Conservation (phyloP, 2,113 vertebrate species). For the Myrmecophaga tridactyla region DNA sequence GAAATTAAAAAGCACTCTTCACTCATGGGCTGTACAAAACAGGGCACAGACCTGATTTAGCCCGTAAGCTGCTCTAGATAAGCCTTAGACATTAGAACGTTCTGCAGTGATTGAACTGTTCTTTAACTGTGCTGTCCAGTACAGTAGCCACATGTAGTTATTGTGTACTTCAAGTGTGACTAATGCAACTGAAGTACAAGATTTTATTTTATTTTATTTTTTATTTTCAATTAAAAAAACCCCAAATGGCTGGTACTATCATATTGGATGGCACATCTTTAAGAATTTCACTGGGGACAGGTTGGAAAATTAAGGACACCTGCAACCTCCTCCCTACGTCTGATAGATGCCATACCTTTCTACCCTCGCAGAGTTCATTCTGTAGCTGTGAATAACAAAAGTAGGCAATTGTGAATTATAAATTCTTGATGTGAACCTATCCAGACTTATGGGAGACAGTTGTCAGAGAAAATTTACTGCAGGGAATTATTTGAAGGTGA, state of each 20-base stretch:
- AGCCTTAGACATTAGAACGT: neutral
- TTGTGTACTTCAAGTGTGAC: neutral
- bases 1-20: neutral
- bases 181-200: neutral
- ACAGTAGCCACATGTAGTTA: neutral
- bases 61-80: neutral
- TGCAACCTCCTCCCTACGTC: no score
- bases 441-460: neutral
- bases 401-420: neutral
- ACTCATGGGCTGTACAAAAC: neutral
- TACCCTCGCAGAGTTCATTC: neutral
- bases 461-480: neutral
- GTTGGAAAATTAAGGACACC: neutral
- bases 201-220: neutral
- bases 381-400: neutral
- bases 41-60: neutral
- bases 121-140: neutral
- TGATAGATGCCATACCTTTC: neutral
- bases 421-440: neutral
- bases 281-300: neutral
- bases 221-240: neutral
- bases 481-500: neutral
- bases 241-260: neutral
- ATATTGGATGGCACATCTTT: neutral
- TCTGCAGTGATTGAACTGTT: neutral